Conservation (phyloP, 2,797 vertebrate genomes). For the Micromesistius poutassou region DNA sequence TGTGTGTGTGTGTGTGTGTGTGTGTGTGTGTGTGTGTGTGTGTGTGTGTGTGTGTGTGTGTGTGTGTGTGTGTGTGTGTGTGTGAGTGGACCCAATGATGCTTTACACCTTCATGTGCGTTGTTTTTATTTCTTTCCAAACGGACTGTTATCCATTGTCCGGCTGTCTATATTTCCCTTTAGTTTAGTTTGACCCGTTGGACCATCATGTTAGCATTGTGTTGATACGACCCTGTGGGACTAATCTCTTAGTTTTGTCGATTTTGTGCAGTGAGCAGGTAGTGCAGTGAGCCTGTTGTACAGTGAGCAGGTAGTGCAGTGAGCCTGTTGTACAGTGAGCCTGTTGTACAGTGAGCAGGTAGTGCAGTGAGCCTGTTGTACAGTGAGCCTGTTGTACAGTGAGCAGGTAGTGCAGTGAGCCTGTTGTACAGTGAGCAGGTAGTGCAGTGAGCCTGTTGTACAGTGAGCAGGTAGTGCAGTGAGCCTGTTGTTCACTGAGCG, state of each 20-base stretch:
- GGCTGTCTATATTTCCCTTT: constrained; percentile 14
- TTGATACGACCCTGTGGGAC: not conserved
- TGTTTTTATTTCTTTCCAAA: constrained; percentile 43
- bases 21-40: constrained; percentile 19
- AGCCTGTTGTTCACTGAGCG: too few species aligned
- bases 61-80: constrained; percentile 29
- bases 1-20: constrained; percentile 24
- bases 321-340: too few species aligned
- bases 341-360: not conserved
- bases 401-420: too few species aligned
- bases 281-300: too few species aligned
- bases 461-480: too few species aligned
- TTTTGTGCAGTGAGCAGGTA: too few species aligned
- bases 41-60: constrained; percentile 31
- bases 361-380: too few species aligned
- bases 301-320: too few species aligned
- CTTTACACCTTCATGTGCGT: constrained; percentile 43
- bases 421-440: too few species aligned
- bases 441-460: too few species aligned
- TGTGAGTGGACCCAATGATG: constrained; percentile 19
- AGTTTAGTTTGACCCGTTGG: constrained; percentile 24
- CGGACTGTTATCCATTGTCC: not conserved
- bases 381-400: too few species aligned
- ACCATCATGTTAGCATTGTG: constrained; percentile 20
- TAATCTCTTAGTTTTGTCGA: not conserved